phyloP scores from a whole-genome alignment of 92 coral and sea anemone species.

The Zoanthus sansibaricus region DNA sequence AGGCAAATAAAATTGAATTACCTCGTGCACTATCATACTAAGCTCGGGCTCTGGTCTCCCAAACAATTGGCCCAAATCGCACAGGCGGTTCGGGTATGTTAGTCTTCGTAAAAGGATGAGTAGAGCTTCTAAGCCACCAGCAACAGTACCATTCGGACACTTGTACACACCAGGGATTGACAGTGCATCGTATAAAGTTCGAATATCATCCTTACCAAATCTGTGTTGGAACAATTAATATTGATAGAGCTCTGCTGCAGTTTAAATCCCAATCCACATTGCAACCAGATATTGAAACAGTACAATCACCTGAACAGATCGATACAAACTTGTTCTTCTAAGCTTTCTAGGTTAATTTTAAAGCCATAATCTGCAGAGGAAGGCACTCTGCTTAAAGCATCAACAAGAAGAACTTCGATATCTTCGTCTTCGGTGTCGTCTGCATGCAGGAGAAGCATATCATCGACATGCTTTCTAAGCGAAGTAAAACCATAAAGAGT shows the following conservation, averaged over 20 bases:
- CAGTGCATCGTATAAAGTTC: slow-evolving; percentile 49
- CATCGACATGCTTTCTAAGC: slow-evolving; percentile 50
- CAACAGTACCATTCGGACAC: slow-evolving; percentile 79
- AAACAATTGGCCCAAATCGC: slow-evolving; percentile 66
- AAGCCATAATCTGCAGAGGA: slow-evolving; percentile 46
- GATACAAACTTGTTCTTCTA: slow-evolving; percentile 67
- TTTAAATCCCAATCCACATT: slow-evolving; percentile 12
- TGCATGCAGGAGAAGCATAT: slow-evolving; percentile 54
- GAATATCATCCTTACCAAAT: slow-evolving; percentile 52
- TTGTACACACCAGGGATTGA: slow-evolving; percentile 60
- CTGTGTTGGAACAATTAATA: slow-evolving; percentile 38
- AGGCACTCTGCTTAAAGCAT: slow-evolving; percentile 56
- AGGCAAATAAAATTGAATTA: slow-evolving; percentile 35
- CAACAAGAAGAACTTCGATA: slow-evolving; percentile 58
- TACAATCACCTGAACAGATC: slow-evolving; percentile 60
- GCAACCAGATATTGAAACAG: slow-evolving; percentile 18
- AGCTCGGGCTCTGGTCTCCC: slow-evolving; percentile 75
- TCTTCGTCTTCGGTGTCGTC: slow-evolving; percentile 56
- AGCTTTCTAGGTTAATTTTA: slow-evolving; percentile 57
- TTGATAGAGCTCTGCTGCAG: slow-evolving; percentile 13
- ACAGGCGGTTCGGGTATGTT: slow-evolving; percentile 73
- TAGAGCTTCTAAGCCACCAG: slow-evolving; percentile 70
- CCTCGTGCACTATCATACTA: slow-evolving; percentile 80
- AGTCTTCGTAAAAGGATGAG: slow-evolving; percentile 64
- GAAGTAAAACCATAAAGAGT: slow-evolving; percentile 31